Percentiles rank a stretch among this genome's conserved stretches.
Conservation (phyloP, 2,888 invertebrate species). For the Magallana nippona region DNA sequence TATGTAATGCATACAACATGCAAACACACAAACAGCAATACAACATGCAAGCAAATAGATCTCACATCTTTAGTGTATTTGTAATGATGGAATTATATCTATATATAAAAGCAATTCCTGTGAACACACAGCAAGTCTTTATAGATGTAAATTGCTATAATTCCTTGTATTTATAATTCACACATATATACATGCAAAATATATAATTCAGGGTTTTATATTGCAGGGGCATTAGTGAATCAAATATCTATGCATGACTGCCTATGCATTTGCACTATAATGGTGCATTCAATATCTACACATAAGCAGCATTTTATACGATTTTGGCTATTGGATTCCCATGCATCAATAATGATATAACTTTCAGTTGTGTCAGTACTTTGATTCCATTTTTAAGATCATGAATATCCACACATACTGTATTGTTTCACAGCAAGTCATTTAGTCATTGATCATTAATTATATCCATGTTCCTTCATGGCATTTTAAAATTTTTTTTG, state of each 20-base stretch:
- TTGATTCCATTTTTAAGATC: too few relatives aligned
- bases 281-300: too few relatives aligned
- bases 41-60: too few relatives aligned
- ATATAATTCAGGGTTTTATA: neutral
- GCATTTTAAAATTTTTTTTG: neutral
- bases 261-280: too few relatives aligned
- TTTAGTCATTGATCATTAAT: neutral
- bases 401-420: neutral
- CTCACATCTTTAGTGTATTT: too few relatives aligned
- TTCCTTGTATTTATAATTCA: neutral
- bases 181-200: neutral
- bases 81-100: neutral
- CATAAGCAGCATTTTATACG: too few relatives aligned
- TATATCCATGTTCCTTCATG: neutral
- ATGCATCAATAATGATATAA: too few relatives aligned
- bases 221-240: neutral
- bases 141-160: neutral
- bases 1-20: neutral
- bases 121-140: neutral
- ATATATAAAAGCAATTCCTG: neutral
- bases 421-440: neutral
- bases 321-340: too few relatives aligned
- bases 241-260: neutral
- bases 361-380: too few relatives aligned
- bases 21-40: neutral